A percentile compares a stretch with the other conserved stretches of the same genome.
Conservation (phyloP, 2,113 vertebrate species). For the Struthidea cinerea region DNA sequence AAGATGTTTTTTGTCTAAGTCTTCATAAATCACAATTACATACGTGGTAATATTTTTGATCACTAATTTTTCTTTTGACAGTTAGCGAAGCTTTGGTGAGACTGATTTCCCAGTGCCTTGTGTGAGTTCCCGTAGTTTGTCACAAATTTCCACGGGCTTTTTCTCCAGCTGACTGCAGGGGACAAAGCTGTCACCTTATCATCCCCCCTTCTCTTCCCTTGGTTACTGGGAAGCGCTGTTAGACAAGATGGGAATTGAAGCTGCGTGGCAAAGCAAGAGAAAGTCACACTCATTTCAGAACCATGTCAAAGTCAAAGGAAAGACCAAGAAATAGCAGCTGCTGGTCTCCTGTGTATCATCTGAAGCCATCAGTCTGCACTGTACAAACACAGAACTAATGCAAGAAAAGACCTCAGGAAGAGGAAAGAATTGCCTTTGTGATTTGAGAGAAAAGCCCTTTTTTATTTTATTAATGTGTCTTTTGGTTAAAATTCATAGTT, state of each 20-base stretch:
- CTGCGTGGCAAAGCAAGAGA: neutral
- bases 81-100: neutral
- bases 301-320: slow-evolving; percentile 26
- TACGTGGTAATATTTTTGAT: neutral
- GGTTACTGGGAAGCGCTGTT: neutral
- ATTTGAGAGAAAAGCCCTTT: slow-evolving; percentile 1
- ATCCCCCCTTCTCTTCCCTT: neutral
- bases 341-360: neutral
- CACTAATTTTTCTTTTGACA: neutral
- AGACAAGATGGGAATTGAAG: slow-evolving; percentile 39
- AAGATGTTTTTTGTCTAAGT: neutral
- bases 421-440: neutral
- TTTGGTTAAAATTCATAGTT: slow-evolving; percentile 82
- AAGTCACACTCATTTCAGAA: slow-evolving; percentile 32
- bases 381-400: slow-evolving; percentile 13
- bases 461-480: slow-evolving; percentile 67
- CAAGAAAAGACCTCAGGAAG: neutral
- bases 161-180: neutral
- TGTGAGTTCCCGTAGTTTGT: neutral
- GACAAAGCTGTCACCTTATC: neutral
- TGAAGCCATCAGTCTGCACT: slow-evolving; percentile 4
- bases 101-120: neutral
- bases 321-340: neutral
- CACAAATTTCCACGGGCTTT: neutral
- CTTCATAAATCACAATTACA: neutral